phyloP scores from a whole-genome alignment of 2,888 invertebrate species.

The Sesia apiformis region DNA sequence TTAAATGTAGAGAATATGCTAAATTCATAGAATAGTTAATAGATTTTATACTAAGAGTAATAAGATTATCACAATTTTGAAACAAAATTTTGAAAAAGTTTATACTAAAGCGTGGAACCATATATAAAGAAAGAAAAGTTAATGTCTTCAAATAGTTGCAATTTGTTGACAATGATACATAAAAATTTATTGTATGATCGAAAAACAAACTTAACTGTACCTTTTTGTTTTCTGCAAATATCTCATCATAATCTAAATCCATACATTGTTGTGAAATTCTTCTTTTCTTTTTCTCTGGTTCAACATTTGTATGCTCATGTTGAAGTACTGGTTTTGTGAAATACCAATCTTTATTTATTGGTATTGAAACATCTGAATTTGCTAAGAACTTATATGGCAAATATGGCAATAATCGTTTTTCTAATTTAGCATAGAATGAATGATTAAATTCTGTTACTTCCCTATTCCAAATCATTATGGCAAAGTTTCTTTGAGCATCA shows the following conservation, averaged over 20 bases:
- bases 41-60: slow-evolving; percentile 29
- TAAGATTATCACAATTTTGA: slow-evolving; percentile 32
- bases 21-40: neutral
- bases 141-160: slow-evolving; percentile 41
- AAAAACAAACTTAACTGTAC: slow-evolving; percentile 33
- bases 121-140: slow-evolving; percentile 43
- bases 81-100: slow-evolving; percentile 51
- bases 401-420: slow-evolving; percentile 23
- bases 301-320: slow-evolving; percentile 11
- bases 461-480: slow-evolving; percentile 42
- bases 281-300: slow-evolving; percentile 19
- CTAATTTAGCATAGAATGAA: slow-evolving; percentile 26
- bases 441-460: slow-evolving; percentile 32
- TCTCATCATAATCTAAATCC: slow-evolving; percentile 37
- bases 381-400: slow-evolving; percentile 19
- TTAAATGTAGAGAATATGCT: slow-evolving; percentile 28
- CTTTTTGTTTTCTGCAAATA: slow-evolving; percentile 26
- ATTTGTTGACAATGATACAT: slow-evolving; percentile 25
- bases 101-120: slow-evolving; percentile 26
- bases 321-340: slow-evolving; percentile 6
- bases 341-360: slow-evolving; percentile 28
- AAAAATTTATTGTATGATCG: slow-evolving; percentile 17
- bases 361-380: slow-evolving; percentile 9
- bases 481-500: slow-evolving; percentile 21
- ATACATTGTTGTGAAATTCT: slow-evolving; percentile 23